A percentile compares a stretch with the other conserved stretches of the same genome.
These are phyloP conservation scores for Drosophila azteca DNA, from an alignment of 1,140 invertebrate genomes.

Conservation along the genomic window DNA sequence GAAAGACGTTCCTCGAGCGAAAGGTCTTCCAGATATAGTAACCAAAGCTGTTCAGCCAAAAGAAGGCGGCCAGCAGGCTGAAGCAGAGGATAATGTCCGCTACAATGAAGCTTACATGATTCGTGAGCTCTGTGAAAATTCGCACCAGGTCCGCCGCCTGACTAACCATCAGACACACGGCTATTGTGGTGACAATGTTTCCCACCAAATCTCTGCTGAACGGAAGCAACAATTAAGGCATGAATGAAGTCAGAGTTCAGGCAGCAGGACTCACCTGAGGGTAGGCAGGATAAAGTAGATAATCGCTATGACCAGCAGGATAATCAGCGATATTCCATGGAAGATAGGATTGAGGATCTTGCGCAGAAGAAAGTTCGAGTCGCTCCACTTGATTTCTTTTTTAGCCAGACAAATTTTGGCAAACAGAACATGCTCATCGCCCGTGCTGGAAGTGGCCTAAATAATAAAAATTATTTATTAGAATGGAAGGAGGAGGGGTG, in stretches of 20 bases:
- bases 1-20: slow-evolving; percentile 91
- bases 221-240: slow-evolving; percentile 28
- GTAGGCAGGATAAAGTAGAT: slow-evolving; percentile 93
- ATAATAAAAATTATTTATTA: neutral
- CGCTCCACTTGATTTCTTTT: slow-evolving; percentile 87
- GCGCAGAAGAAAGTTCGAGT: slow-evolving; percentile 89
- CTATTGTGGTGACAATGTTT: slow-evolving; percentile 92
- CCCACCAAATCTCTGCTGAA: slow-evolving; percentile 89
- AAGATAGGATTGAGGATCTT: slow-evolving; percentile 90
- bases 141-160: slow-evolving; percentile 91
- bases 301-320: slow-evolving; percentile 90
- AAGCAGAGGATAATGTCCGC: slow-evolving; percentile 90
- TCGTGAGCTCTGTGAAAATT: slow-evolving; percentile 91
- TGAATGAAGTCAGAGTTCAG: neutral
- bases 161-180: slow-evolving; percentile 89
- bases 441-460: slow-evolving; percentile 63
- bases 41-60: slow-evolving; percentile 92
- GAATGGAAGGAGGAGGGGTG: neutral
- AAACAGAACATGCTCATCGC: slow-evolving; percentile 85
- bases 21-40: slow-evolving; percentile 95
- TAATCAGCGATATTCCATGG: slow-evolving; percentile 88
- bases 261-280: slow-evolving; percentile 83
- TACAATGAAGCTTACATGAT: slow-evolving; percentile 90
- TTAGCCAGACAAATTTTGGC: slow-evolving; percentile 90
- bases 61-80: slow-evolving; percentile 90